Evolutionary conservation across 2,888 invertebrate species (phyloP).

Genomic region (Hypselothyrea guttata): DNA sequence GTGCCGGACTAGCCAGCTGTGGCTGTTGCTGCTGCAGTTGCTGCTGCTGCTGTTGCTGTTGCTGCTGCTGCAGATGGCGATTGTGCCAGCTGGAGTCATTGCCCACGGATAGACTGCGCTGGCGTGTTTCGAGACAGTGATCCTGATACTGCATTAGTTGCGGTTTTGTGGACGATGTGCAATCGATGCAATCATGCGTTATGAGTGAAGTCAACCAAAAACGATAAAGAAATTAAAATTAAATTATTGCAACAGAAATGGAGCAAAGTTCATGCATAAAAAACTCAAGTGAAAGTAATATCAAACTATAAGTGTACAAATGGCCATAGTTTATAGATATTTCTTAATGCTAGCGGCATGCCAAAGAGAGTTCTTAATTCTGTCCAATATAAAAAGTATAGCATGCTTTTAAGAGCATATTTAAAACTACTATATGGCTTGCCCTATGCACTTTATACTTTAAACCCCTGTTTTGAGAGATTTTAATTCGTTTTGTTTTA

Average conservation of each 20-base stretch:
- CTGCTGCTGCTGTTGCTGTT: constrained; percentile 30
- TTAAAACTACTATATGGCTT: no score
- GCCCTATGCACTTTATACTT: no score
- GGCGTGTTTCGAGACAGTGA: constrained; percentile 80
- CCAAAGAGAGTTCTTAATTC: no score
- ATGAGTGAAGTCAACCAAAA: constrained; percentile 58
- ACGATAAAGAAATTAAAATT: constrained; percentile 47
- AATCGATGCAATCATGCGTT: constrained; percentile 46
- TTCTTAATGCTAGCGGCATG: neutral
- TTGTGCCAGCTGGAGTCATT: constrained; percentile 81
- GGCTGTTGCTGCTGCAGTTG: constrained; percentile 34
- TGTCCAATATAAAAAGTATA: no score
- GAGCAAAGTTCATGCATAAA: constrained; percentile 22
- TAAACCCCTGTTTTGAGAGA: no score
- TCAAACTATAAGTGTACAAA: constrained; percentile 2
- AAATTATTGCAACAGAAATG: constrained; percentile 29
- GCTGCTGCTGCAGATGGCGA: constrained; percentile 68
- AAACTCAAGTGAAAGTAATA: constrained; percentile 9
- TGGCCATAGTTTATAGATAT: neutral
- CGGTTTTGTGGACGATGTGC: constrained; percentile 10
- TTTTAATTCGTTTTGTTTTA: no score
- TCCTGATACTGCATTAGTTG: constrained; percentile 77
- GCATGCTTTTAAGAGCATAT: no score
- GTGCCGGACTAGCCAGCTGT: constrained; percentile 29
- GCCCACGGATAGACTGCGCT: constrained; percentile 82